Evolutionary conservation across 2,797 vertebrate species (phyloP).

Genomic region (Cynodonichthys magdalenae): DNA sequence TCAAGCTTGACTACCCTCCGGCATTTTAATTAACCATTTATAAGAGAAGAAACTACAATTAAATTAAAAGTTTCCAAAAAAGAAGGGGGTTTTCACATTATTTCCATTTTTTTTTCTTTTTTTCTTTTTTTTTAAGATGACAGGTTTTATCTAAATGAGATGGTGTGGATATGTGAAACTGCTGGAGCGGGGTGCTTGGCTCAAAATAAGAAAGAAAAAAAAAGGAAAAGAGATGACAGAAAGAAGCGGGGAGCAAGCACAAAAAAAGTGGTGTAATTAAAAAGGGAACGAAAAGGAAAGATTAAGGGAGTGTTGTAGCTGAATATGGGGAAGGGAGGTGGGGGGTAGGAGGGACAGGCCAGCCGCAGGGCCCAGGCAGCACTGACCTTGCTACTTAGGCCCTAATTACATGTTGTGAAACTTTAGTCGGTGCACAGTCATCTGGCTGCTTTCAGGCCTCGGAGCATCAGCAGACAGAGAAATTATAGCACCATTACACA

Average conservation of each 20-base stretch:
- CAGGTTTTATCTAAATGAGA: slow-evolving; percentile 85
- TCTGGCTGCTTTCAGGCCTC: slow-evolving; percentile 73
- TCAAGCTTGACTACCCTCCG: slow-evolving; percentile 89
- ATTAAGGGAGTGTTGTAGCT: slow-evolving; percentile 28
- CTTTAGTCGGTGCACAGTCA: slow-evolving; percentile 85
- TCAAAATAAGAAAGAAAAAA: slow-evolving; percentile 11
- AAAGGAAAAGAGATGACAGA: slow-evolving; percentile 21
- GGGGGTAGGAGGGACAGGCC: slow-evolving; percentile 32
- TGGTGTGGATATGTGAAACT: slow-evolving; percentile 81
- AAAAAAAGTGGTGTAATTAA: slow-evolving; percentile 46
- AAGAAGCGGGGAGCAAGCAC: slow-evolving; percentile 4
- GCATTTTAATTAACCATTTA: slow-evolving; percentile 98
- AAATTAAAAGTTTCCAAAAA: slow-evolving; percentile 91
- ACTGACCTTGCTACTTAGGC: slow-evolving; percentile 83
- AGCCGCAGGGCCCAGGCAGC: slow-evolving; percentile 49
- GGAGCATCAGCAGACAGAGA: slow-evolving; percentile 70
- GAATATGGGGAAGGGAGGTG: slow-evolving; percentile 43
- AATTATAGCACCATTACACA: slow-evolving; percentile 69
- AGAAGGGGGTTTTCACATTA: slow-evolving; percentile 82
- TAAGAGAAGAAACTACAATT: slow-evolving; percentile 92
- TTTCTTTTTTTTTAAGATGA: slow-evolving; percentile 66
- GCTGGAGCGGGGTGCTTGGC: slow-evolving; percentile 67
- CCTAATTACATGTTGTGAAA: slow-evolving; percentile 87
- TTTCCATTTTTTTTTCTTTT: slow-evolving; percentile 67
- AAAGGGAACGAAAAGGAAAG: slow-evolving; percentile 55